Percentiles rank a stretch among this genome's conserved stretches.
Conservation (phyloP, 92 coral and sea anemone species). For the Bergia puertoricense region DNA sequence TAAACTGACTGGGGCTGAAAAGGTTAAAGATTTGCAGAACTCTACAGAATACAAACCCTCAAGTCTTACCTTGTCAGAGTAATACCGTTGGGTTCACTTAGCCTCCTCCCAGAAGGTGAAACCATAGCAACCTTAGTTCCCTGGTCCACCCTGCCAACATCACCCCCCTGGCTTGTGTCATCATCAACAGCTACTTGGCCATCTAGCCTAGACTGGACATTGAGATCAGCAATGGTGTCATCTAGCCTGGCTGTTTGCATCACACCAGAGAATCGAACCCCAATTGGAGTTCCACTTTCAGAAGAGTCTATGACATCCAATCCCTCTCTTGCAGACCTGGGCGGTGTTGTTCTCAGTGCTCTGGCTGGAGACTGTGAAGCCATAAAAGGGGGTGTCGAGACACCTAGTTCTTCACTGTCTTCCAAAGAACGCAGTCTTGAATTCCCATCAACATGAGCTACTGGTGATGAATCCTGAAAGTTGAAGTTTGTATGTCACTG, state of each 20-base stretch:
- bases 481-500: no score
- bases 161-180: constrained; percentile 16
- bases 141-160: constrained; percentile 7
- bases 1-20: no score
- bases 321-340: constrained; percentile 32
- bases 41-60: background rate
- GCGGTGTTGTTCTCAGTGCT: constrained; percentile 45
- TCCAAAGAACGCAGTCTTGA: constrained; percentile 50
- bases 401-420: constrained; percentile 55
- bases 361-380: constrained; percentile 59
- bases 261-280: constrained; percentile 72
- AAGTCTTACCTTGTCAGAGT: constrained; percentile 59
- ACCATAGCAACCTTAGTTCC: constrained; percentile 13
- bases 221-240: constrained; percentile 65
- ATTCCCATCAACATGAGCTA: constrained; percentile 45
- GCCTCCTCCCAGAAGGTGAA: constrained; percentile 33
- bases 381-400: constrained; percentile 44
- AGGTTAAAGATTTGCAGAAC: background rate
- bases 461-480: constrained; percentile 61
- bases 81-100: constrained; percentile 62
- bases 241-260: constrained; percentile 32
- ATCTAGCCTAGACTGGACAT: constrained; percentile 46
- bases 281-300: constrained; percentile 69
- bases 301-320: constrained; percentile 19
- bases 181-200: constrained; percentile 20